Percentiles rank a stretch among this genome's conserved stretches.
phyloP scores from a whole-genome alignment of 2,113 vertebrate genomes.

The Nicator chloris region DNA sequence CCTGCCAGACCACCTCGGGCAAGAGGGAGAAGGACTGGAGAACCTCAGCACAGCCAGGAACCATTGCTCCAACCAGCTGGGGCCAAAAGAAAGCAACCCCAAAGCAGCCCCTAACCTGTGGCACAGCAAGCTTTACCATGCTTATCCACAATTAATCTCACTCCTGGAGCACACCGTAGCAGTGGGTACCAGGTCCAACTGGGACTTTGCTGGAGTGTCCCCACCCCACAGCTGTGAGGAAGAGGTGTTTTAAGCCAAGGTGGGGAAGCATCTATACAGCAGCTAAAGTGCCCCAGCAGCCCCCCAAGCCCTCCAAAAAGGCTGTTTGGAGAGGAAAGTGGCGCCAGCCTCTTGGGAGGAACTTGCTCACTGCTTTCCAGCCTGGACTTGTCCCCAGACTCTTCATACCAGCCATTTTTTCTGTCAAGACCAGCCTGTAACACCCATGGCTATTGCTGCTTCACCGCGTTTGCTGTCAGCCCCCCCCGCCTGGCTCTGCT shows the following conservation, averaged over 20 bases:
- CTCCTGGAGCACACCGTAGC: accelerated
- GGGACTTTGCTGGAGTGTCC: neutral
- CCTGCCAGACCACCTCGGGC: neutral
- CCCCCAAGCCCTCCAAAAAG: neutral
- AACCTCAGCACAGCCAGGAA: neutral
- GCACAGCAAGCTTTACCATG: neutral
- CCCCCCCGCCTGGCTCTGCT: neutral
- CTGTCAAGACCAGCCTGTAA: neutral
- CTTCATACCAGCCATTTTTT: slow-evolving; percentile 56
- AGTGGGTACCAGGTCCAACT: accelerated
- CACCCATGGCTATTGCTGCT: neutral
- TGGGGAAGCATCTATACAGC: neutral
- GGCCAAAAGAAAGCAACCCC: neutral
- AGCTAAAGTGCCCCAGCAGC: neutral
- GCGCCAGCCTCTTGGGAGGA: neutral
- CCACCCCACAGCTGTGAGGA: accelerated
- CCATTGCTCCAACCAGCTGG: accelerated
- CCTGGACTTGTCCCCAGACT: slow-evolving; percentile 39
- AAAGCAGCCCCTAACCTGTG: neutral
- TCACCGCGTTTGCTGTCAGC: accelerated
- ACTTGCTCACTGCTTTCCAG: neutral
- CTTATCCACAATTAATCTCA: neutral
- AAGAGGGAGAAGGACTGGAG: neutral
- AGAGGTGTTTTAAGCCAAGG: neutral
- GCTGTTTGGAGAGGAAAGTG: neutral